Evolutionary conservation across 1,140 invertebrate species (phyloP).

Genomic region (Gryon sp.): DNA sequence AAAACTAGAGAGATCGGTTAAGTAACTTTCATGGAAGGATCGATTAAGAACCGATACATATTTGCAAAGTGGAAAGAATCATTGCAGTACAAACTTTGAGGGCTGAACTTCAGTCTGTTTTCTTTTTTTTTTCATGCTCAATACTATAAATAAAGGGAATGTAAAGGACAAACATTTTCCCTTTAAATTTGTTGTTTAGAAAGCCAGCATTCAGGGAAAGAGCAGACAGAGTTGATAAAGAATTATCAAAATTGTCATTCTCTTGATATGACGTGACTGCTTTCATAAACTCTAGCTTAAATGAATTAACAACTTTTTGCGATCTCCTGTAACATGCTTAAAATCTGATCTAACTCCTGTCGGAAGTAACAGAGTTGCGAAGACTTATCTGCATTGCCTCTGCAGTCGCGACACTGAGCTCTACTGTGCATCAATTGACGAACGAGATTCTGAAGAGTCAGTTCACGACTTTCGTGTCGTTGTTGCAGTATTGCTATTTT

Average conservation of each 20-base stretch:
- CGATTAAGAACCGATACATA: slow-evolving; percentile 57
- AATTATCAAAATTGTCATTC: slow-evolving; percentile 46
- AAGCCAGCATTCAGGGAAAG: background rate
- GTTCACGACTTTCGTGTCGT: slow-evolving; percentile 78
- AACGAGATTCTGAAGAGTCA: slow-evolving; percentile 78
- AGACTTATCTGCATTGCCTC: slow-evolving; percentile 74
- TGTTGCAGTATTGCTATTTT: slow-evolving; percentile 78
- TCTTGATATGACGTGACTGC: slow-evolving; percentile 48
- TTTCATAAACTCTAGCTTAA: background rate
- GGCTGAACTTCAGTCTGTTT: slow-evolving; percentile 35
- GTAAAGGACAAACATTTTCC: background rate
- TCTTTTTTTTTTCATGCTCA: slow-evolving; percentile 1
- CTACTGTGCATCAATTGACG: slow-evolving; percentile 75
- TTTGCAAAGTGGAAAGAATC: slow-evolving; percentile 36
- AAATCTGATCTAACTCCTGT: slow-evolving; percentile 79
- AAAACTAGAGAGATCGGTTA: slow-evolving; percentile 16
- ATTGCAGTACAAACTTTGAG: slow-evolving; percentile 16
- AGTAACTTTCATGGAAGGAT: slow-evolving; percentile 47
- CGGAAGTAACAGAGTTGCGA: slow-evolving; percentile 78
- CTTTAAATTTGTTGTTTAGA: slow-evolving; percentile 16
- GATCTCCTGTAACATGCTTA: slow-evolving; percentile 77
- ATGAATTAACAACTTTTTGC: slow-evolving; percentile 70
- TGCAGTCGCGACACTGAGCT: slow-evolving; percentile 73
- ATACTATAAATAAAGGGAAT: slow-evolving; percentile 31
- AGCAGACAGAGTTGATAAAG: slow-evolving; percentile 4